Base-by-base conservation (phyloP, 2,888 invertebrate species). In the Eristalis tenax region DNA sequence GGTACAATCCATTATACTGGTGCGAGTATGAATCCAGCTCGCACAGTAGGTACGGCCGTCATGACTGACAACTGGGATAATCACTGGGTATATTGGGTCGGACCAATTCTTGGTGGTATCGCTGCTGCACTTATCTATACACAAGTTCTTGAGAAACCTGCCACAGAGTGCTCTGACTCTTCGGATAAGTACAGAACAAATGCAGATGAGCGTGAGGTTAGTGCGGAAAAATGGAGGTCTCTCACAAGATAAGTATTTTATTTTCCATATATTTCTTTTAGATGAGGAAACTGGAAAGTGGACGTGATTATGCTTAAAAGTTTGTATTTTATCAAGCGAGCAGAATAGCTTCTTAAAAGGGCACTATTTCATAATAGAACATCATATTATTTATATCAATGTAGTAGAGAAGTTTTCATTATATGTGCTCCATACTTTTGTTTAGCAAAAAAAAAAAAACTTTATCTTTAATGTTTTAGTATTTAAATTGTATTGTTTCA, bases 81-180 rank as follows among this genome's bases (percentile, higher is more conserved):
- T 89, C 98, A 98, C 90, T 98, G 98, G 98, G 96, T 97, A 0
- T 98, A 97, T 93, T 98, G 98, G 98, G 94, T 96, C n/a, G 98
- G 98, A 0, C 98, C 98, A 0, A 94, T 97, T 83, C 94, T 96
- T 1, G 98, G 98, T 56, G 98, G 97, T 6, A 94, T 97, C 70
- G 95, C 95, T 0, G 97, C 96, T 2, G 96, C 96, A 4, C 94
- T 97, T 28, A 93, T 97, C 66, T 98, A 97, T 93, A 95, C 95
- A 56, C 90, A 91, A 87, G 89, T 91, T 32, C 89, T 93, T 75
- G 92, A 92, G 83, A 91, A 91, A 56, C 91, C 91, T 43, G 84
- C 90, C 4, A 86, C 90, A 32, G 90, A 89, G 71, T 82, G 74
- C 69, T 89, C 75, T 88, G 87, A 93, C 93, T 88, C 90, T 18